Evolutionary conservation across 1,140 invertebrate species (phyloP).

Genomic region (Drosophila azteca): DNA sequence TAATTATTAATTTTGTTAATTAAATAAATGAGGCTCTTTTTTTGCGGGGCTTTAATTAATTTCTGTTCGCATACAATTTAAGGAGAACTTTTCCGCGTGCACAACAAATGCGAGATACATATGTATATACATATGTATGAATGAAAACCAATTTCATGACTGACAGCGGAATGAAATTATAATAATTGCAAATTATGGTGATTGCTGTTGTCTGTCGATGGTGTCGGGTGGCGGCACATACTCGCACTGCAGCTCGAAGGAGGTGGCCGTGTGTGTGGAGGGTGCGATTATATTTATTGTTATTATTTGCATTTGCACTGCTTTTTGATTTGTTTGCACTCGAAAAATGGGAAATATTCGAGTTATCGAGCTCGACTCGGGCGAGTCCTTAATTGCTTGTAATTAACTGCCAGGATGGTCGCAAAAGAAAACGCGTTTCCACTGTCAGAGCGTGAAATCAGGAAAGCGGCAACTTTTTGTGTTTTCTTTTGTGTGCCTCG

Average conservation of each 20-base stretch:
- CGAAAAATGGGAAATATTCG: slow-evolving; percentile 36
- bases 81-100: slow-evolving; percentile 22
- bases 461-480: background rate
- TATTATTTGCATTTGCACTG: slow-evolving; percentile 57
- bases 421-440: slow-evolving; percentile 13
- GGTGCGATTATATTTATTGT: slow-evolving; percentile 44
- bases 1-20: slow-evolving; percentile 50
- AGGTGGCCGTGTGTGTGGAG: slow-evolving; percentile 1
- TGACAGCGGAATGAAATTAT: slow-evolving; percentile 70
- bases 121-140: slow-evolving; percentile 2
- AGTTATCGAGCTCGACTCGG: slow-evolving; percentile 27
- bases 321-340: slow-evolving; percentile 68
- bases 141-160: slow-evolving; percentile 60
- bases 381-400: slow-evolving; percentile 61
- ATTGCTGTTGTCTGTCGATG: slow-evolving; percentile 28
- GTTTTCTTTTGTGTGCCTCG: background rate
- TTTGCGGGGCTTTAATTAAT: slow-evolving; percentile 36
- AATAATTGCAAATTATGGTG: slow-evolving; percentile 68
- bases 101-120: slow-evolving; percentile 17
- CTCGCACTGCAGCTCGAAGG: no score
- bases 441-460: slow-evolving; percentile 33
- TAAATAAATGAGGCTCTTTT: slow-evolving; percentile 35
- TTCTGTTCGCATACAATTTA: slow-evolving; percentile 32
- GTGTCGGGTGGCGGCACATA: no score
- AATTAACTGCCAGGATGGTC: slow-evolving; percentile 63